A percentile compares a stretch with the other conserved stretches of the same genome.
Evolutionary conservation across 2,797 vertebrate genomes (phyloP).

Genomic region (Loriculus beryllinus): DNA sequence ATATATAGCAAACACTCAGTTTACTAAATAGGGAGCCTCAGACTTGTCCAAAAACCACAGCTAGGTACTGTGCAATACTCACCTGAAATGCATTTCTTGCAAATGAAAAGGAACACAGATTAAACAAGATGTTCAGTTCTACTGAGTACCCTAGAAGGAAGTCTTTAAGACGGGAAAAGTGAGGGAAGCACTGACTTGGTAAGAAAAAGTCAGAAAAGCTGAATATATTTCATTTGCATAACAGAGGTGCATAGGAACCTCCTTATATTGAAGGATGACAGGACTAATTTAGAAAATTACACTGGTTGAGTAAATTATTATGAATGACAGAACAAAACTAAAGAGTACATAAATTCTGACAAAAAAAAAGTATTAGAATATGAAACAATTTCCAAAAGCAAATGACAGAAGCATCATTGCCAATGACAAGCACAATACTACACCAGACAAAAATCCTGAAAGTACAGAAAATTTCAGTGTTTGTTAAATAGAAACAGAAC

Average conservation of each 20-base stretch:
- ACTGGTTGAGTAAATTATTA: neutral
- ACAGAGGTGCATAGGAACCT: neutral
- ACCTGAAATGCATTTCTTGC: neutral
- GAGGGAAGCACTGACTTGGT: neutral
- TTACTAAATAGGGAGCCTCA: neutral
- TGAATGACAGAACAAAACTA: neutral
- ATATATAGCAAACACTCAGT: neutral
- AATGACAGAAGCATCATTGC: neutral
- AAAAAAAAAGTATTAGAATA: neutral
- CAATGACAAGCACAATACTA: neutral
- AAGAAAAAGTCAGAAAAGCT: neutral
- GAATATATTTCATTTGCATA: neutral
- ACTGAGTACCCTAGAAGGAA: neutral
- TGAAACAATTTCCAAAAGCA: neutral
- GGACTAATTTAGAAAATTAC: constrained; percentile 15
- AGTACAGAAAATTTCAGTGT: neutral
- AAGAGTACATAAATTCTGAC: neutral
- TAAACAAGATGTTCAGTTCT: neutral
- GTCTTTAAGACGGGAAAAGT: neutral
- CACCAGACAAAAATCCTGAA: neutral
- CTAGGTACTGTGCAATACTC: neutral
- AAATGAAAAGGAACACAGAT: neutral
- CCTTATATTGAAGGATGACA: neutral
- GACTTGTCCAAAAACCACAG: neutral
- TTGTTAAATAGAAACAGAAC: neutral